These are phyloP conservation scores for Sceloporus undulatus DNA, from an alignment of 2,113 vertebrate genomes.

Conservation along the genomic window DNA sequence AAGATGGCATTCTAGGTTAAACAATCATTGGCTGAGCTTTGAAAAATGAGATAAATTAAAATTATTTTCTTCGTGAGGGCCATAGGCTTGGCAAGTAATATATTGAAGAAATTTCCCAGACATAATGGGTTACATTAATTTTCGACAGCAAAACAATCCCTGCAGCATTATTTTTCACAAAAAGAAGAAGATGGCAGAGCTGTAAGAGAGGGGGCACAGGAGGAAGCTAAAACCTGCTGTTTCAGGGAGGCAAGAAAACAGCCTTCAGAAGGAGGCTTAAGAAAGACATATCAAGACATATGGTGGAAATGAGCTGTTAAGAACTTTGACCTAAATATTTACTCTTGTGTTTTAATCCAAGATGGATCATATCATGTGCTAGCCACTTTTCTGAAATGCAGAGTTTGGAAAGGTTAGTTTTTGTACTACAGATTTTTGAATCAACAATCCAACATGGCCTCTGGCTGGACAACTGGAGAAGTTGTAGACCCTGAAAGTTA, in stretches of 20 bases:
- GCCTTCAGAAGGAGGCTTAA: constrained; percentile 70
- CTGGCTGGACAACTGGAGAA: too few species aligned
- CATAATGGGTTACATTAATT: constrained; percentile 86
- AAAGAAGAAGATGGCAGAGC: constrained; percentile 47
- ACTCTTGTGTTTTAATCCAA: constrained; percentile 52
- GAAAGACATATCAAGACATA: constrained; percentile 60
- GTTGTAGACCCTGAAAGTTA: too few species aligned
- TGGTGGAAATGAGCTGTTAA: constrained; percentile 50
- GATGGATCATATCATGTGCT: neutral
- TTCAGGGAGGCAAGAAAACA: constrained; percentile 67
- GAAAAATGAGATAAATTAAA: constrained; percentile 87
- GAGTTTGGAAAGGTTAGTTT: neutral
- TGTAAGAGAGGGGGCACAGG: neutral
- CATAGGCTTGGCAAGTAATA: constrained; percentile 81
- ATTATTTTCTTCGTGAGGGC: constrained; percentile 81
- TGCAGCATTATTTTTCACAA: constrained; percentile 81
- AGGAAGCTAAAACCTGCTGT: constrained; percentile 41
- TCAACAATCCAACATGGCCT: too few species aligned
- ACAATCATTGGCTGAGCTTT: constrained; percentile 81
- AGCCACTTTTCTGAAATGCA: neutral
- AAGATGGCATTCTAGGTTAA: constrained; percentile 82
- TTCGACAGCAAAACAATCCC: constrained; percentile 81
- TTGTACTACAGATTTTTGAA: too few species aligned
- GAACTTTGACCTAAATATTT: constrained; percentile 62
- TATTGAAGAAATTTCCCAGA: constrained; percentile 83